A percentile compares a stretch with the other conserved stretches of the same genome.
Evolutionary conservation across 1,140 invertebrate genomes (phyloP).

Genomic region (Drosophila takahashii): DNA sequence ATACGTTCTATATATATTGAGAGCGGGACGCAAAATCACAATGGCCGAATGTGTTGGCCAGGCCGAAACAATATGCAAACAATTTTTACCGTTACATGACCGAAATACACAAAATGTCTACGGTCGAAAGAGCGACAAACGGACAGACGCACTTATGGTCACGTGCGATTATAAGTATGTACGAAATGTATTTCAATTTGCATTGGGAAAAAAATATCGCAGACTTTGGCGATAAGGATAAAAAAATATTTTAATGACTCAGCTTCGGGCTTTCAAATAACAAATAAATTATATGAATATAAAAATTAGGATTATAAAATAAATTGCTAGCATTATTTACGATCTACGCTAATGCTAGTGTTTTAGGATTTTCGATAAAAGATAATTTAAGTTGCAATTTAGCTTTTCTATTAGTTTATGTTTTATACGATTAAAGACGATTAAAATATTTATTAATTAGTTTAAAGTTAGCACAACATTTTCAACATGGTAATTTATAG

Average conservation of each 20-base stretch:
- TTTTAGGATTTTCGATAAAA: too few relatives aligned
- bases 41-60: slow-evolving; percentile 43
- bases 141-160: slow-evolving; percentile 68
- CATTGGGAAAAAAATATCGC: neutral
- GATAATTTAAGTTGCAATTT: too few relatives aligned
- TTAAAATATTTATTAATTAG: neutral
- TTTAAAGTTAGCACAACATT: neutral
- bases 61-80: slow-evolving; percentile 80
- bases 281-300: neutral
- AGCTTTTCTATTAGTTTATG: too few relatives aligned
- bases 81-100: slow-evolving; percentile 80
- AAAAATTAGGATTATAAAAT: too few relatives aligned
- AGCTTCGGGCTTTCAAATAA: too few relatives aligned
- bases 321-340: too few relatives aligned
- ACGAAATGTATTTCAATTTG: slow-evolving; percentile 14
- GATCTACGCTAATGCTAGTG: too few relatives aligned
- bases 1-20: slow-evolving; percentile 4
- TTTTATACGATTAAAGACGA: too few relatives aligned
- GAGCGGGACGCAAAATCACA: slow-evolving; percentile 59
- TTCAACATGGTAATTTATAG: neutral
- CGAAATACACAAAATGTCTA: slow-evolving; percentile 71
- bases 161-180: slow-evolving; percentile 62
- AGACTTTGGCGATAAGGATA: neutral
- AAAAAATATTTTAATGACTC: too few relatives aligned
- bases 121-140: slow-evolving; percentile 13